Evolutionary conservation across 2,797 vertebrate species (phyloP).

Genomic region (Echiichthys vipera): DNA sequence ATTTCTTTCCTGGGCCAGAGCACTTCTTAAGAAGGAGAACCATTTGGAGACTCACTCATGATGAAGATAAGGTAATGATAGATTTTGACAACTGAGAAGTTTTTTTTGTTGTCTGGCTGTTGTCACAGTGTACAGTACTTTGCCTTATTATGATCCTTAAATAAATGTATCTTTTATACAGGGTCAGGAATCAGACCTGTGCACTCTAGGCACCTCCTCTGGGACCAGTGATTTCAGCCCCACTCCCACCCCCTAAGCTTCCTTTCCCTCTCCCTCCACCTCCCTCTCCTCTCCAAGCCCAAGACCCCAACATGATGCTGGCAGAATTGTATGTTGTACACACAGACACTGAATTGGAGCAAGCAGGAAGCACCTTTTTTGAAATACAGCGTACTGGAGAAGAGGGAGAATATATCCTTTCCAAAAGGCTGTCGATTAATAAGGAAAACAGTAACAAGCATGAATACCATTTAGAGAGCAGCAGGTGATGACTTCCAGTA

Average conservation of each 20-base stretch:
- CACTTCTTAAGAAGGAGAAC: too few relatives aligned
- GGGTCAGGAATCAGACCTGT: not conserved
- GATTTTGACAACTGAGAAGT: too few relatives aligned
- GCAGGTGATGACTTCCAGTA: conserved; percentile 9
- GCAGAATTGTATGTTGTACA: conserved; percentile 1
- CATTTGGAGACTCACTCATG: too few relatives aligned
- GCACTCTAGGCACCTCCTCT: too few relatives aligned
- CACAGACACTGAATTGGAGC: conserved; percentile 6
- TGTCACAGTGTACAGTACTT: too few relatives aligned
- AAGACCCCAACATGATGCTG: not conserved
- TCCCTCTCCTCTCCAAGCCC: not conserved
- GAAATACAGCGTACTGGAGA: conserved; percentile 6
- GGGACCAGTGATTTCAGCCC: not conserved
- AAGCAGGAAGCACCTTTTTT: not conserved
- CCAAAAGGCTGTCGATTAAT: conserved; percentile 5
- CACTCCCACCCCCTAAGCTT: not conserved
- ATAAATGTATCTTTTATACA: not conserved
- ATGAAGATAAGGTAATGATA: too few relatives aligned
- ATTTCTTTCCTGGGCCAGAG: too few relatives aligned
- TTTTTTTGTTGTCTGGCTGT: too few relatives aligned
- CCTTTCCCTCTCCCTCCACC: not conserved
- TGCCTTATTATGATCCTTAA: not conserved
- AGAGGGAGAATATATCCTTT: not conserved
- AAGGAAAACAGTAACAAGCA: conserved; percentile 22
- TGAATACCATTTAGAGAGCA: conserved; percentile 12